A percentile compares a stretch with the other conserved stretches of the same genome.
Evolutionary conservation across 2,797 vertebrate species (phyloP).

Genomic region (Lateolabrax maculatus): DNA sequence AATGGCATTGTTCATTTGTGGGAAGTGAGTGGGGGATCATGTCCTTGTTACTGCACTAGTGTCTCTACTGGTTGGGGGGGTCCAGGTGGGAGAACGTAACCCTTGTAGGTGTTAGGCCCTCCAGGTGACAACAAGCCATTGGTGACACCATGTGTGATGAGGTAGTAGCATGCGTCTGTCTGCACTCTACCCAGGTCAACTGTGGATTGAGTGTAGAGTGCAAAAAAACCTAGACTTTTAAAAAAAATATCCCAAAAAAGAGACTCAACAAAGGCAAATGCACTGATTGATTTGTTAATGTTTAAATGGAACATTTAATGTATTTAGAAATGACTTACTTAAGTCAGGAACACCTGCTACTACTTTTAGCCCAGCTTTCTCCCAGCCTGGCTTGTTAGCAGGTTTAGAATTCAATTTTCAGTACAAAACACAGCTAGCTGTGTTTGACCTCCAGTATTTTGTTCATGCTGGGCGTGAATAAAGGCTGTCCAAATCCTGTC

Average conservation of each 20-base stretch:
- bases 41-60: not conserved
- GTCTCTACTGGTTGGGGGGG: not conserved
- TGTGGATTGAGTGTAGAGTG: not conserved
- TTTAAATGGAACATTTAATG: not conserved
- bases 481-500: not conserved
- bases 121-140: not conserved
- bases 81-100: no score
- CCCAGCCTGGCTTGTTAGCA: not conserved
- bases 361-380: not conserved
- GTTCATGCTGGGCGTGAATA: not conserved
- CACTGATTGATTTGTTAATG: not conserved
- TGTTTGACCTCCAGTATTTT: not conserved
- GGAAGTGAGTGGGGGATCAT: not conserved
- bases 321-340: not conserved
- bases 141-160: not conserved
- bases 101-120: not conserved
- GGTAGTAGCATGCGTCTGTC: not conserved
- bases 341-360: not conserved
- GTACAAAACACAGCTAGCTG: not conserved
- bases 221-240: not conserved
- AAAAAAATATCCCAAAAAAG: not conserved
- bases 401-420: not conserved
- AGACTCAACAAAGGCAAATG: not conserved
- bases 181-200: not conserved
- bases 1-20: not conserved